These are phyloP conservation scores for Syrista parreyssii DNA, from an alignment of 2,888 invertebrate species.

Conservation along the genomic window DNA sequence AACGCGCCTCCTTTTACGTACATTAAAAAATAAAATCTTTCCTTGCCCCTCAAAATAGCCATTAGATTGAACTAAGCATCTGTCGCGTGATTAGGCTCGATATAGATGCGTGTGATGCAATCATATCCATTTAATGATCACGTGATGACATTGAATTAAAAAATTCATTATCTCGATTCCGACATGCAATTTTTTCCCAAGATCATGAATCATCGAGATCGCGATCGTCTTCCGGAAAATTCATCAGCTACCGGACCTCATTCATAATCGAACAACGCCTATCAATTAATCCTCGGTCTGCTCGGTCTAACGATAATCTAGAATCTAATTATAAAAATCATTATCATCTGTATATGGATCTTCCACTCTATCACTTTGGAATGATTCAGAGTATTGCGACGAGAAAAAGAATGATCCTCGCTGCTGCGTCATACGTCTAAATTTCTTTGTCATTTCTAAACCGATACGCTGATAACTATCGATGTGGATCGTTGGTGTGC, in stretches of 20 bases:
- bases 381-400: not conserved
- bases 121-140: not conserved
- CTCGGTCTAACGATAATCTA: not conserved
- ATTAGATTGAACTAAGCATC: not conserved
- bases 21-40: not conserved
- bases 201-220: not conserved
- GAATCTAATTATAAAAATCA: not conserved
- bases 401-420: not conserved
- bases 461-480: not conserved
- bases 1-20: not conserved
- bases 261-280: not conserved
- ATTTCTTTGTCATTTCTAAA: not conserved
- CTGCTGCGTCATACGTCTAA: not conserved
- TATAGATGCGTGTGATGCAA: not conserved
- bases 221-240: not conserved
- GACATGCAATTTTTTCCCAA: not conserved
- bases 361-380: not conserved
- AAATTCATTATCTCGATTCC: not conserved
- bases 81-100: not conserved
- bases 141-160: not conserved
- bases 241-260: not conserved
- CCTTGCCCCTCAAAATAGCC: not conserved
- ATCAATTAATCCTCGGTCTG: not conserved
- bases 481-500: not conserved
- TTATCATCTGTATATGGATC: not conserved